phyloP scores from a whole-genome alignment of 2,888 invertebrate species.

The Branchipolynoe longqiensis region DNA sequence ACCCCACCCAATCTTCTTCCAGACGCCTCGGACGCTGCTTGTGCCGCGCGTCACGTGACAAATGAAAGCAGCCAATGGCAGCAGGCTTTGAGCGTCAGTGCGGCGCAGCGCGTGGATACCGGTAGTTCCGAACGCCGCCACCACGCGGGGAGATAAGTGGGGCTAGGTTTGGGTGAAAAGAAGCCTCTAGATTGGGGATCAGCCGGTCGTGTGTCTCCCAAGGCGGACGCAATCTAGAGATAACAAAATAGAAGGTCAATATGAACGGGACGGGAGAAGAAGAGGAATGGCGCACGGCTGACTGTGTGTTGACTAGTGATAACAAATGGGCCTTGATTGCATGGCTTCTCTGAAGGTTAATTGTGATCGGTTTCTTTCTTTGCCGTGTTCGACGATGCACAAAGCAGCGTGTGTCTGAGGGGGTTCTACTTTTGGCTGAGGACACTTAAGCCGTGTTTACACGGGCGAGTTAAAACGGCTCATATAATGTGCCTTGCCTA shows the following conservation, averaged over 20 bases:
- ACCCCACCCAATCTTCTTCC: slow-evolving; percentile 49
- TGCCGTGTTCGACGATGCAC: not conserved
- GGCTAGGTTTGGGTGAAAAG: slow-evolving; percentile 45
- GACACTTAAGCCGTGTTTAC: too few relatives aligned
- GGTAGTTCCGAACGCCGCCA: not conserved
- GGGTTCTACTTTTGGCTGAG: too few relatives aligned
- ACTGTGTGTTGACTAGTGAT: slow-evolving; percentile 39
- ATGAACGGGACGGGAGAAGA: slow-evolving; percentile 5
- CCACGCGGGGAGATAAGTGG: slow-evolving; percentile 29
- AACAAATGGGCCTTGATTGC: slow-evolving; percentile 32
- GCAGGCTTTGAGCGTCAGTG: slow-evolving; percentile 42
- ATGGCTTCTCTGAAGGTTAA: slow-evolving; percentile 2
- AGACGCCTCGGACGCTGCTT: slow-evolving; percentile 35
- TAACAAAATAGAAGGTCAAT: slow-evolving; percentile 46
- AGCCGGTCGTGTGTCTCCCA: slow-evolving; percentile 45
- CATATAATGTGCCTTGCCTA: too few relatives aligned
- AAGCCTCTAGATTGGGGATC: slow-evolving; percentile 49
- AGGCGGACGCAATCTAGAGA: slow-evolving; percentile 49
- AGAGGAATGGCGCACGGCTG: not conserved
- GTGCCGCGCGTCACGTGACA: slow-evolving; percentile 36
- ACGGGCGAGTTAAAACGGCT: too few relatives aligned
- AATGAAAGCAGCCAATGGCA: slow-evolving; percentile 51
- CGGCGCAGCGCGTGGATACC: slow-evolving; percentile 7
- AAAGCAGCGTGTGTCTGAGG: slow-evolving; percentile 17
- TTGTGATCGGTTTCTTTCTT: slow-evolving; percentile 33